A percentile compares a stretch with the other conserved stretches of the same genome.
Conservation (phyloP, 2,888 invertebrate genomes). For the Drosophila ezoana region DNA sequence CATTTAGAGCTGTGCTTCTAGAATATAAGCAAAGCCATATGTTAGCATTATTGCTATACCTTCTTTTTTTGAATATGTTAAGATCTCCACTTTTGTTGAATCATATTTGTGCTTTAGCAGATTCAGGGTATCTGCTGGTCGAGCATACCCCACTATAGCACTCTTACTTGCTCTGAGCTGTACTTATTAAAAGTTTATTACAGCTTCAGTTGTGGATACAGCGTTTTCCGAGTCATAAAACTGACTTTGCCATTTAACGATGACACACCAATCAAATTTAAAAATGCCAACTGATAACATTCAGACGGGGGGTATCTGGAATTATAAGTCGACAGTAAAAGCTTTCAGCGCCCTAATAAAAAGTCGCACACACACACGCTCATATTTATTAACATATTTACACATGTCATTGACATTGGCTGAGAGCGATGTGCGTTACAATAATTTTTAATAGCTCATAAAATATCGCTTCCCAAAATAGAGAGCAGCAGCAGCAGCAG, state of each 20-base stretch:
- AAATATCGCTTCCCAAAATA: slow-evolving; percentile 61
- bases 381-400: slow-evolving; percentile 36
- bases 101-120: no score
- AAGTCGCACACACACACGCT: slow-evolving; percentile 4
- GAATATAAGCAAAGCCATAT: no score
- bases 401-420: slow-evolving; percentile 74
- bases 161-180: neutral
- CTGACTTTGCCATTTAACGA: slow-evolving; percentile 62
- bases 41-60: no score
- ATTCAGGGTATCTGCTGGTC: no score
- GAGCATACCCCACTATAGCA: no score
- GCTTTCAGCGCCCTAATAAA: slow-evolving; percentile 74
- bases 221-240: slow-evolving; percentile 57
- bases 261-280: slow-evolving; percentile 72
- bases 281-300: slow-evolving; percentile 65
- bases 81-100: no score
- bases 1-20: no score
- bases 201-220: slow-evolving; percentile 7
- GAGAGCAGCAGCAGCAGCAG: slow-evolving; percentile 39
- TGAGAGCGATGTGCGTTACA: slow-evolving; percentile 49
- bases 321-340: slow-evolving; percentile 41
- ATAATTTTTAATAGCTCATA: slow-evolving; percentile 75
- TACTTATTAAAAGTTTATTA: slow-evolving; percentile 20
- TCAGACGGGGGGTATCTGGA: slow-evolving; percentile 31
- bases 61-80: no score